These are phyloP conservation scores for Eledona agricola DNA, from an alignment of 2,888 invertebrate species.

Conservation along the genomic window DNA sequence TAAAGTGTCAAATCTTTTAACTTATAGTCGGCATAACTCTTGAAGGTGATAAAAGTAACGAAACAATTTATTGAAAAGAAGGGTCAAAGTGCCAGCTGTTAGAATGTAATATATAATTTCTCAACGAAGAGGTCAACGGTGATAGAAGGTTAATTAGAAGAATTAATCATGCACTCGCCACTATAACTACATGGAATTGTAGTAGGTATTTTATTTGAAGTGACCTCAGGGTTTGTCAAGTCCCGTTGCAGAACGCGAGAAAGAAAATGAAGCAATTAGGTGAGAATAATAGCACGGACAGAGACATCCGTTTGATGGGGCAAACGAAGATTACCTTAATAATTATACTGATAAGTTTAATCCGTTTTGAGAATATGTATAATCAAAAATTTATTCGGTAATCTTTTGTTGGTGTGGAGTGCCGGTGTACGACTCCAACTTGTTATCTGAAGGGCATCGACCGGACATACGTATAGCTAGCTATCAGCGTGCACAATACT, in stretches of 20 bases:
- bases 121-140: conserved; percentile 23
- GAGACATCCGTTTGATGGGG: conserved; percentile 26
- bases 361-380: conserved; percentile 33
- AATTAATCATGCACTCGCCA: conserved; percentile 25
- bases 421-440: conserved; percentile 38
- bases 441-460: conserved; percentile 39
- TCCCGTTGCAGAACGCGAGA: conserved; percentile 31
- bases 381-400: conserved; percentile 35
- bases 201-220: conserved; percentile 19
- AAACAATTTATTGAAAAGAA: conserved; percentile 36
- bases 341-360: conserved; percentile 31
- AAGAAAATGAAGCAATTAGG: conserved; percentile 30
- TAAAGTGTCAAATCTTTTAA: no score
- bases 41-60: conserved; percentile 21
- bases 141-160: conserved; percentile 34
- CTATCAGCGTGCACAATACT: conserved; percentile 38
- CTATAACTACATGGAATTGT: conserved; percentile 21
- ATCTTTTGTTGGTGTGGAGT: conserved; percentile 33
- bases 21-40: conserved; percentile 31
- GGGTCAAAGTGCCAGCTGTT: conserved; percentile 42
- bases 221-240: conserved; percentile 26
- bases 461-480: conserved; percentile 36
- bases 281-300: conserved; percentile 34
- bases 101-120: conserved; percentile 43
- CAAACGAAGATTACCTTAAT: conserved; percentile 21